Conservation (phyloP, 2,113 vertebrate species). For the Vulpes vulpes region DNA sequence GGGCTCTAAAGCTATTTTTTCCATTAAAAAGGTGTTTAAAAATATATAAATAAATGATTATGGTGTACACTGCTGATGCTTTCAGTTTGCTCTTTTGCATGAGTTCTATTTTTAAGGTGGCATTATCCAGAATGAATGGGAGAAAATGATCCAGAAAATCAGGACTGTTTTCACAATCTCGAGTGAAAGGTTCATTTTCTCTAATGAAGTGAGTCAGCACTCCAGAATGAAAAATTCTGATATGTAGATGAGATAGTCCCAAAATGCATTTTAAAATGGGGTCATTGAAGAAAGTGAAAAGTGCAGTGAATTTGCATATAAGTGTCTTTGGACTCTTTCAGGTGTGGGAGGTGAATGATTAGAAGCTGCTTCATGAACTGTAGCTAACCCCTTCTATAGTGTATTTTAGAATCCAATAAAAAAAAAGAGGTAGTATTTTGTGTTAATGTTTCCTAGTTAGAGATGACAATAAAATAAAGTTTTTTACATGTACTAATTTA, state of each 20-base stretch:
- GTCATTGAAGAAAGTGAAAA: background rate
- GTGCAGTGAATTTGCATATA: background rate
- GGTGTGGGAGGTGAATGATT: background rate
- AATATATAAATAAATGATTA: conserved; percentile 12
- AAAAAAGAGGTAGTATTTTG: background rate
- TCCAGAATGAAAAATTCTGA: conserved; percentile 53
- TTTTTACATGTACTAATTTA: conserved; percentile 6
- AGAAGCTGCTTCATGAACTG: background rate
- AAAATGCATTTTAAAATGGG: background rate
- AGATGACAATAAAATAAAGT: conserved; percentile 12
- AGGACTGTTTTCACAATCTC: background rate
- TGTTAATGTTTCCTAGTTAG: conserved; percentile 17
- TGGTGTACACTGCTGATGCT: background rate
- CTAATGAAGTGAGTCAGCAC: conserved; percentile 8
- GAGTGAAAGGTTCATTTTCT: background rate
- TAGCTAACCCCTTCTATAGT: background rate
- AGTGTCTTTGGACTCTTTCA: background rate
- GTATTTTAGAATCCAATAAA: background rate
- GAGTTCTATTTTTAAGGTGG: conserved; percentile 11
- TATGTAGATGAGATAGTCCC: background rate
- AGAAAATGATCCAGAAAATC: background rate
- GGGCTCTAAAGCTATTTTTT: conserved; percentile 52
- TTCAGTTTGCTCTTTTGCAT: conserved; percentile 28
- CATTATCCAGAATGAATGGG: background rate
- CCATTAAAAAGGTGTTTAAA: conserved; percentile 49